Percentiles rank a stretch among this genome's conserved stretches.
These are phyloP conservation scores for Holcopasites calliopsidis DNA, from an alignment of 1,140 invertebrate genomes.

Conservation along the genomic window DNA sequence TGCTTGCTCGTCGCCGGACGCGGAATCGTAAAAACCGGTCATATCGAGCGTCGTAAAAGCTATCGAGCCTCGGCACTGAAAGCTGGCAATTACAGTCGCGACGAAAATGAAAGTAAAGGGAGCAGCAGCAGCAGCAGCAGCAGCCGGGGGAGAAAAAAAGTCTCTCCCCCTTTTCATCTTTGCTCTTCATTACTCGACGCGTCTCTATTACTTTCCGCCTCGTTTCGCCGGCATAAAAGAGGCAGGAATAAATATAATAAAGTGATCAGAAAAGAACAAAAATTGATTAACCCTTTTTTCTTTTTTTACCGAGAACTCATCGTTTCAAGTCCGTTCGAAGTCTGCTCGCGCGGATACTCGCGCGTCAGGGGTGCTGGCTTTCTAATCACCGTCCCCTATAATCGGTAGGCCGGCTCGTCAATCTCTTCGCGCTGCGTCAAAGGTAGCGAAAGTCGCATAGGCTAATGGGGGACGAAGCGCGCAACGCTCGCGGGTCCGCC, in stretches of 20 bases:
- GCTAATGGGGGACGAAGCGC: conserved; percentile 40
- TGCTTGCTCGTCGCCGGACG: conserved; percentile 22
- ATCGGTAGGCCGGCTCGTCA: conserved; percentile 28
- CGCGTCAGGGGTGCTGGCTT: not conserved
- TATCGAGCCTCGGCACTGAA: conserved; percentile 34
- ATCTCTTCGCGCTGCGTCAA: conserved; percentile 41
- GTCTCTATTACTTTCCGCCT: not conserved
- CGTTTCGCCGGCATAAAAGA: too few relatives aligned
- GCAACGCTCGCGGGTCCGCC: conserved; percentile 31
- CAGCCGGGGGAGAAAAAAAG: too few relatives aligned
- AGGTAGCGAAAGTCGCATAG: conserved; percentile 40
- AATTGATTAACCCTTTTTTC: too few relatives aligned
- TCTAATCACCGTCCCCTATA: conserved; percentile 39
- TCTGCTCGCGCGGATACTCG: not conserved
- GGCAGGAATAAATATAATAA: too few relatives aligned
- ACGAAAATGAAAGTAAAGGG: conserved; percentile 43
- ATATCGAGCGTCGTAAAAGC: conserved; percentile 60
- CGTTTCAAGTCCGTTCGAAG: too few relatives aligned
- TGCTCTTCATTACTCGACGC: not conserved
- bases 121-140: too few relatives aligned
- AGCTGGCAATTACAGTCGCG: conserved; percentile 50
- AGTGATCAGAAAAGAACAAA: too few relatives aligned
- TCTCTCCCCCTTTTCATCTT: conserved; percentile 6
- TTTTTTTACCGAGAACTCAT: too few relatives aligned
- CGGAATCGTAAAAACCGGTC: conserved; percentile 63